Conservation (phyloP, 2,888 invertebrate genomes). For the Neoscelio sp. region DNA sequence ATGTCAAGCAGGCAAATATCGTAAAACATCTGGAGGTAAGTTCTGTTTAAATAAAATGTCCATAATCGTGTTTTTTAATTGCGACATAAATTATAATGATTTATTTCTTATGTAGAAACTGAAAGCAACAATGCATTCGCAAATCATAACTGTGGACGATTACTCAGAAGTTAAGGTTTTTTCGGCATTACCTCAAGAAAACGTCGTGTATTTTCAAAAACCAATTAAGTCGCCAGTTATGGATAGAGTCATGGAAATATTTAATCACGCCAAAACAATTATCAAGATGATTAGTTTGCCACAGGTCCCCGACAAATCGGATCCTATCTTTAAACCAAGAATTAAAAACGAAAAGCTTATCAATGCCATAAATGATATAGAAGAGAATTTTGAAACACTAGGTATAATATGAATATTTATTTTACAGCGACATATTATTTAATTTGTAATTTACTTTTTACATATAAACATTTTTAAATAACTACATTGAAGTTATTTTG, state of each 20-base stretch:
- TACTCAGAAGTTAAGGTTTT: slow-evolving; percentile 84
- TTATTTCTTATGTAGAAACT: slow-evolving; percentile 83
- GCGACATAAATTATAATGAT: background rate
- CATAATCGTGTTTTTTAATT: background rate
- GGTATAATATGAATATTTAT: too few species aligned
- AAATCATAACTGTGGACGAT: slow-evolving; percentile 88
- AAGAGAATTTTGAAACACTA: background rate
- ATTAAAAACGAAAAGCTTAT: background rate
- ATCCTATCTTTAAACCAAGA: background rate
- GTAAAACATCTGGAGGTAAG: slow-evolving; percentile 82
- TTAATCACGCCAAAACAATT: background rate
- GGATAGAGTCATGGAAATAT: background rate
- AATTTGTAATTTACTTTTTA: too few species aligned
- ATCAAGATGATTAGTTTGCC: slow-evolving; percentile 1
- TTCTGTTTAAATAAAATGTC: background rate
- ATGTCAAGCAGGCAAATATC: slow-evolving; percentile 85
- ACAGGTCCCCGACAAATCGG: background rate
- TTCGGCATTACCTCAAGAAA: slow-evolving; percentile 83
- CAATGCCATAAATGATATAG: background rate
- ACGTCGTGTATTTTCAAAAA: slow-evolving; percentile 70
- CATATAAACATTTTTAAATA: too few species aligned
- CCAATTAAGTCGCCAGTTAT: background rate
- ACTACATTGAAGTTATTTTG: too few species aligned
- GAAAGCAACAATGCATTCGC: slow-evolving; percentile 90
- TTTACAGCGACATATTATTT: too few species aligned